Base-by-base conservation (phyloP, 2,888 invertebrate genomes). In the Pelosia muscerda region DNA sequence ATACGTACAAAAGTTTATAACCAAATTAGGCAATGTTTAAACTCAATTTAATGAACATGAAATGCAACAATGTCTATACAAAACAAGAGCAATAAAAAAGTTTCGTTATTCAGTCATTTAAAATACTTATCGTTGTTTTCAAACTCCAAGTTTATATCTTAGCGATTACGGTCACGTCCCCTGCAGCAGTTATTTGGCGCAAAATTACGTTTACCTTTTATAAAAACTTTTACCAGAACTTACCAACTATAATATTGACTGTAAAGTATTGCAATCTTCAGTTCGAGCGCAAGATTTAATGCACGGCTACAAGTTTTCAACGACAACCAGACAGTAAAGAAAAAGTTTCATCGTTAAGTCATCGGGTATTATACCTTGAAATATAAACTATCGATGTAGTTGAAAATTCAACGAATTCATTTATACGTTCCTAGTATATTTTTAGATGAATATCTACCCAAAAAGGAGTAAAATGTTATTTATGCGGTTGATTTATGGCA, bases 191-290 rank as follows among this genome's bases (percentile, higher is more conserved):
- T 2, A 23, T 60, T 26, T 28, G 1, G 22, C n/a, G 49, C 11
- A 15, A 28, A 65, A 65, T 58, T 53, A 25, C 0, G 8, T 65
- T 31, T 58, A 53, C 28, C 31, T 58, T 26, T 22, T 10, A 15
- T 6, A 10, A 58, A 65, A 58, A 31, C 58, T 49, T 58, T 34
- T 13, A 22, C 19, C 23, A 31, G 42, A 49, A 53, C 15, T 26
- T n/a, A 49, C 53, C 2, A 34, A 59, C 53, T 53, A 59, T 49
- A 65, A 65, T 59, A 65, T 59, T 59, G 23, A 34, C 53, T 31
- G 31, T 65, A 25, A 65, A 53, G 31, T 59, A 65, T 34, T 53
- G 42, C 34, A 53, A 58, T 42, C 22, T 64, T 49, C 31, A 23
- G 22, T 25, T 38, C 13, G 38, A 26, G 55, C 34, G 55, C 19